These are phyloP conservation scores for Pseudotriccus pelzelni DNA, from an alignment of 2,797 vertebrate species.

Conservation along the genomic window DNA sequence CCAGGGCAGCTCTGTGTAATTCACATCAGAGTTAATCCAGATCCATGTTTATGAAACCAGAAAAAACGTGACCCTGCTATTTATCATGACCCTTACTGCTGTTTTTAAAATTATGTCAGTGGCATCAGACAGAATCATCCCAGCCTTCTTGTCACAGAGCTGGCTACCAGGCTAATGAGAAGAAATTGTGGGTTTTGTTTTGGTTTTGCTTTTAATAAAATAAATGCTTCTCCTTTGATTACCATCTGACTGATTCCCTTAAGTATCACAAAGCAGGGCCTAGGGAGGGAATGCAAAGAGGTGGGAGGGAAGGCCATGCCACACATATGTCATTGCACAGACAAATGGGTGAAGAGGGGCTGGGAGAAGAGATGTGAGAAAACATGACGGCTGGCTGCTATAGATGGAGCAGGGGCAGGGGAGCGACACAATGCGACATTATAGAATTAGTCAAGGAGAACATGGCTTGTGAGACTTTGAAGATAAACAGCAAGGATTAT, in stretches of 20 bases:
- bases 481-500: background rate
- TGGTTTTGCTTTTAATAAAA: background rate
- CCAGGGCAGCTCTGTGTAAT: background rate
- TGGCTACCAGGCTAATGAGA: background rate
- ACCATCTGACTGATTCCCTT: background rate
- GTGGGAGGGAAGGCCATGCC: background rate
- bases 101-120: conserved; percentile 17
- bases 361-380: background rate
- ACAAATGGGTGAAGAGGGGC: background rate
- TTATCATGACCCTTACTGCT: conserved; percentile 5
- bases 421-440: accelerated
- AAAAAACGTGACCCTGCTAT: background rate
- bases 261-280: background rate
- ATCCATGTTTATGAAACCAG: conserved; percentile 40
- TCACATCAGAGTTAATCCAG: conserved; percentile 45
- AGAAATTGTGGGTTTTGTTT: background rate
- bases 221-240: conserved; percentile 1
- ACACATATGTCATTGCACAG: background rate
- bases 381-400: background rate
- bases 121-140: background rate
- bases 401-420: background rate
- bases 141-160: background rate
- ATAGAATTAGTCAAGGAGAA: background rate
- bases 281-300: background rate
- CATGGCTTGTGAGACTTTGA: background rate